Conservation (phyloP, 2,888 invertebrate species). For the Pogonocherus hispidulus region DNA sequence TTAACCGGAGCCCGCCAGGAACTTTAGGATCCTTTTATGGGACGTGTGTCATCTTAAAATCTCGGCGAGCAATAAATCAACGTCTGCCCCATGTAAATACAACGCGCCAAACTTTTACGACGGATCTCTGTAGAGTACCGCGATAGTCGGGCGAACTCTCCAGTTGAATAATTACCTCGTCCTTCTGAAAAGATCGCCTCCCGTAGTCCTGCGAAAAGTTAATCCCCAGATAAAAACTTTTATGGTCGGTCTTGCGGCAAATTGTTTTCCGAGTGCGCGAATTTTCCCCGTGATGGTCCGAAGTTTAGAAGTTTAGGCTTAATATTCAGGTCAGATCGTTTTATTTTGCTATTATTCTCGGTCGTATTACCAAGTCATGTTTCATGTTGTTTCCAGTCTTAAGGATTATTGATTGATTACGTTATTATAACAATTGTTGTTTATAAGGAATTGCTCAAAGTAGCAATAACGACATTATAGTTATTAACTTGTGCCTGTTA, state of each 20-base stretch:
- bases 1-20: slow-evolving; percentile 27
- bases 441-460: no score
- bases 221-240: slow-evolving; percentile 49
- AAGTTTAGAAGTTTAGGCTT: no score
- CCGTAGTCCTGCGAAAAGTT: slow-evolving; percentile 45
- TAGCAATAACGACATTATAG: no score
- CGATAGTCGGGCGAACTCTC: slow-evolving; percentile 38
- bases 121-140: no score
- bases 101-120: slow-evolving; percentile 1
- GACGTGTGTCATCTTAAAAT: slow-evolving; percentile 50
- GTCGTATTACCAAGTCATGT: no score
- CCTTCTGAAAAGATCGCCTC: slow-evolving; percentile 9
- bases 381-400: no score
- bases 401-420: no score
- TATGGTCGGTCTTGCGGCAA: slow-evolving; percentile 45
- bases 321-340: no score
- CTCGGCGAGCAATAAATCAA: slow-evolving; percentile 48
- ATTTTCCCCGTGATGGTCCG: slow-evolving; percentile 16
- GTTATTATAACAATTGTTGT: no score
- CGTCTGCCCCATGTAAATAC: neutral
- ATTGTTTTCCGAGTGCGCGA: slow-evolving; percentile 44
- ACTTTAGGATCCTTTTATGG: slow-evolving; percentile 47
- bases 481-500: no score
- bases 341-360: no score
- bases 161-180: slow-evolving; percentile 47